Base-by-base conservation (phyloP, 2,888 invertebrate genomes). In the Parascotia fuliginaria region DNA sequence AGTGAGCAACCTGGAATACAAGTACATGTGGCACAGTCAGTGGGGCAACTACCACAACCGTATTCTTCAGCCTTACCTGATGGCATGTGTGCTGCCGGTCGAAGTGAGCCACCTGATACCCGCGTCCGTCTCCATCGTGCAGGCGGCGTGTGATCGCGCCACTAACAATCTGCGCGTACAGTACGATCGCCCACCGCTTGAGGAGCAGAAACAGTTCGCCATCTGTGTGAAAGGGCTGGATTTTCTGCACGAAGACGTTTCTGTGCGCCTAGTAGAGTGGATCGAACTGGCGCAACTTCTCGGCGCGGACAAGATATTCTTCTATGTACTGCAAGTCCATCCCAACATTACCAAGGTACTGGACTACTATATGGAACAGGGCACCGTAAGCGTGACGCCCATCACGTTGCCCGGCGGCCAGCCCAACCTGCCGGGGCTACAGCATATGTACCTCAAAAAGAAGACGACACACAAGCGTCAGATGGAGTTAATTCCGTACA, bases 401-500 rank as follows among this genome's bases (percentile, higher is more conserved):
- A 83, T 98, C 29, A 96, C 97, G 3, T 87, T 98, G 57, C 97
- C 98, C 0, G 97, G 98, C 7, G 97, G 97, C 0, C 97, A 97
- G 77, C 98, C 98, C 0, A 98, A 98, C 84, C 94, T 96, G 29
- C 97, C 97, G 0, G 95, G 96, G 0, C 95, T 98, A 72, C 97
- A 97, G 80, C 97, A 97, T 83, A 93, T 97, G 87, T 98, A 97
- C 79, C 93, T 98, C 41, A 96, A 96, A 48, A 97, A 97, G 81
- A 98, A 98, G 86, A 95, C 97, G 22, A 98, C 97, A 75, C 97
- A 98, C 88, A 98, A 98, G 87, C 93, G 98, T 9, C 97, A 98
- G 83, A 98, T 98, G 89, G 98, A 98, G 87, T 93, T 98, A 53
- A 97, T 98, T 70, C 98, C 98, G 9, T 98, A 98, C 93, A 98